Evolutionary conservation across 2,888 invertebrate species (phyloP).

Genomic region (Heliconius cydno): DNA sequence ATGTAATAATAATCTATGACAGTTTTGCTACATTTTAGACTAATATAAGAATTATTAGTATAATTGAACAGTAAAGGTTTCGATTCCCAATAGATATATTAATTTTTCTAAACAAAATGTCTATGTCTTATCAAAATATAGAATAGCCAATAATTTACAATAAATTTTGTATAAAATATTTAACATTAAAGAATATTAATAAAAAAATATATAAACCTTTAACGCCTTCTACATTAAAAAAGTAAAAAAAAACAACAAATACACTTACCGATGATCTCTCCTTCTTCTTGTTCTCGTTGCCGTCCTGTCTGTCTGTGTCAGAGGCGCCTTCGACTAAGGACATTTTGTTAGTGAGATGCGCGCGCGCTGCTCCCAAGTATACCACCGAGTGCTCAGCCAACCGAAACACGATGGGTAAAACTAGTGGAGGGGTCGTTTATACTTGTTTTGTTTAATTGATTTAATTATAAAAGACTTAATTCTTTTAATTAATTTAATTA

Average conservation of each 20-base stretch:
- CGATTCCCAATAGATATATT: too few relatives aligned
- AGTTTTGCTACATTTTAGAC: too few relatives aligned
- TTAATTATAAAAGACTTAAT: not conserved
- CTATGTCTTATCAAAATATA: too few relatives aligned
- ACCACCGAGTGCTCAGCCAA: slow-evolving; percentile 66
- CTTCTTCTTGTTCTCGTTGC: slow-evolving; percentile 50
- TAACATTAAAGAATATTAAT: not conserved
- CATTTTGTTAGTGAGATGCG: slow-evolving; percentile 72
- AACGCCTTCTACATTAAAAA: not conserved
- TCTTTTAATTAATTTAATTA: too few relatives aligned
- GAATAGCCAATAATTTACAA: not conserved
- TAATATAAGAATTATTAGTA: too few relatives aligned
- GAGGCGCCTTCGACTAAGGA: slow-evolving; percentile 78
- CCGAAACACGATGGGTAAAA: slow-evolving; percentile 63
- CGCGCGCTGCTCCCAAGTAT: slow-evolving; percentile 61
- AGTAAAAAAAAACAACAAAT: not conserved
- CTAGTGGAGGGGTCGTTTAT: slow-evolving; percentile 55
- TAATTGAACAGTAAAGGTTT: too few relatives aligned
- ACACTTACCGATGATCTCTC: slow-evolving; percentile 52
- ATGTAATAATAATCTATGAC: too few relatives aligned
- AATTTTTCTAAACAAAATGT: too few relatives aligned
- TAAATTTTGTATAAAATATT: not conserved
- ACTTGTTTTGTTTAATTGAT: slow-evolving; percentile 41
- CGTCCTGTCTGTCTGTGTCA: slow-evolving; percentile 64
- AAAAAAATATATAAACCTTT: not conserved